Percentiles rank a stretch among this genome's conserved stretches.
phyloP scores from a whole-genome alignment of 2,888 invertebrate species.

The Ectemnius continuus region DNA sequence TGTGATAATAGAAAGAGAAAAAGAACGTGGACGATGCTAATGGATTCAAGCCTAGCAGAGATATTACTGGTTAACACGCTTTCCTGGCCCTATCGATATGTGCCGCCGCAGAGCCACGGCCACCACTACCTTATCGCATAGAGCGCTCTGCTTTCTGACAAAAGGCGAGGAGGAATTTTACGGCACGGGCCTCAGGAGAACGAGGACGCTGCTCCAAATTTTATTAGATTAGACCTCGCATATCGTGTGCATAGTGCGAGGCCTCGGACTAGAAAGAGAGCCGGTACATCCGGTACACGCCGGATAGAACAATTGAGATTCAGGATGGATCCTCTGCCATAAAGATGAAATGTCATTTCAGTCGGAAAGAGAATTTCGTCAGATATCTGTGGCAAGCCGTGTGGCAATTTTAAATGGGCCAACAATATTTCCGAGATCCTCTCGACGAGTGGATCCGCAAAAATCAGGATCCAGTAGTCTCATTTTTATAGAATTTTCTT shows the following conservation, averaged over 20 bases:
- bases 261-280: too few relatives aligned
- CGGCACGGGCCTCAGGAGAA: neutral
- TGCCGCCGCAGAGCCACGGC: neutral
- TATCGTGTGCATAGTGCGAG: too few relatives aligned
- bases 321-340: too few relatives aligned
- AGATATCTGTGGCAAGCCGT: conserved; percentile 11
- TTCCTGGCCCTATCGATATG: too few relatives aligned
- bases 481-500: conserved; percentile 51
- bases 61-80: neutral
- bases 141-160: neutral
- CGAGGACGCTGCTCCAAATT: neutral
- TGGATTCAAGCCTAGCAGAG: conserved; percentile 9
- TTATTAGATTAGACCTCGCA: too few relatives aligned
- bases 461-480: conserved; percentile 4
- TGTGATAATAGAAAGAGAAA: neutral
- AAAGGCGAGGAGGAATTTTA: neutral
- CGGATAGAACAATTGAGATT: too few relatives aligned
- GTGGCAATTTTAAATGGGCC: too few relatives aligned
- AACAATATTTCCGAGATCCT: too few relatives aligned
- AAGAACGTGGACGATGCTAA: conserved; percentile 9
- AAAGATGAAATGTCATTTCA: too few relatives aligned
- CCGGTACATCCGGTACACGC: too few relatives aligned
- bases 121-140: neutral
- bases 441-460: conserved; percentile 25
- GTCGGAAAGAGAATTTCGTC: too few relatives aligned